Base-by-base conservation (phyloP, 1,140 invertebrate genomes). In the Hypothenemus hampei region DNA sequence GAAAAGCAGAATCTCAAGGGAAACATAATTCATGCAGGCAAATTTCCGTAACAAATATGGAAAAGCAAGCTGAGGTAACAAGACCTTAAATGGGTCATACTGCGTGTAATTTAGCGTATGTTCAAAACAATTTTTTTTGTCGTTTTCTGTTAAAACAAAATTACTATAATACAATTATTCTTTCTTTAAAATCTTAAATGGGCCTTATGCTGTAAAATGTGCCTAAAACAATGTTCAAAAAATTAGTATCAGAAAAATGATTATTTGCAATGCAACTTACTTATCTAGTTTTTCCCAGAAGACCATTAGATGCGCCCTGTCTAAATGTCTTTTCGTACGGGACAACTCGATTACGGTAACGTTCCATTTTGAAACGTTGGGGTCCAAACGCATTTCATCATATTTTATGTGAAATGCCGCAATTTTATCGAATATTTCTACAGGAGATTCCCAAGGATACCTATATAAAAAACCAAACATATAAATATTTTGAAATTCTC, bases 371-470 rank as follows among this genome's bases (percentile, higher is more conserved):
- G 83, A 86, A 26, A 99, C 93, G 73, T 98, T 99, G 6, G 82
- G 74, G 71, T 99, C 96, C 59, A 97, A 61, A 66, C 87, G 89
- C 81, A 97, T 88, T 74, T 98, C 95, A 66, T 94, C 89, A 72
- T 87, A 98, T 75, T 98, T 98, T 60, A 99, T 76, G 73, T 99
- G 97, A 76, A 98, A 99, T 29, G 92, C 97, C 73, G 87, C 91
- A 68, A 98, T 91, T 80, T 92, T 93, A 55, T 93, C 84, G 73
- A 98, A 98, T 51, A 99, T 98, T 69, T 98, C 93, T 4, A 95
- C 91, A 4, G 97, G 97, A 75, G 97, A 98, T 70, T 93, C 89
- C 85, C 93, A 98, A 0, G 96, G 97, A 93, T 97, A 99, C 19
- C 53, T 56, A 19, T 21, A 44, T n/a, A n/a, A n/a, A n/a, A n/a